Base-by-base conservation (phyloP, 2,797 vertebrate species). In the Odontamblyopus rebecca region DNA sequence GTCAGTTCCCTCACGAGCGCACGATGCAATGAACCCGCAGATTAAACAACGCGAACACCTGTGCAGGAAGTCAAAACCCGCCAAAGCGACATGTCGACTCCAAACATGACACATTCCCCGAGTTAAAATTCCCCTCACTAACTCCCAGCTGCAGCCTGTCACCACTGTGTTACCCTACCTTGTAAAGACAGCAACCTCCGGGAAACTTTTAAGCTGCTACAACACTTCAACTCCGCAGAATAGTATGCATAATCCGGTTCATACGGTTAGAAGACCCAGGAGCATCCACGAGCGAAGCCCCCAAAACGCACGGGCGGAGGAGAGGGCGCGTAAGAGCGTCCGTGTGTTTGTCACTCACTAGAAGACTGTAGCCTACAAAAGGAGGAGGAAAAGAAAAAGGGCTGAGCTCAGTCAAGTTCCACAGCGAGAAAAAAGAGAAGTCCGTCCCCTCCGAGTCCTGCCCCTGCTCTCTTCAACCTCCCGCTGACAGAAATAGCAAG, bases 401-500 rank as follows among this genome's bases (percentile, higher is more conserved):
- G 82, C 75, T 86, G 78, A 72, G 82, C 80, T 75, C 80, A 86
- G 81, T 81, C 86, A 82, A 91, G 89, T 91, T 85, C 76, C 78
- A 74, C 30, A 75, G 78, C 64, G 44, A 66, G 64, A 44, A 63
- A 68, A 83, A 68, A 83, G 84, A 76, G 83, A 90, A 87, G 88
- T 83, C 90, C 87, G 62, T 72, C 90, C 90, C 75, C 82, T 82
- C 80, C 29, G 16, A 56, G 78, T 62, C 71, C 83, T 73, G 78
- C 81, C 72, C 88, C 83, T 76, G 63, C 76, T 73, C 60, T 67
- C 84, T 72, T 50, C n/a, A 73, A 70, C 77, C 82, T 79, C 86
- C 85, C 69, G 85, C 89, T 80, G 92, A 93, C 93, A 90, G 88
- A 94, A 94, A 94, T 94, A 94, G 94, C 84, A 82, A 78, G 88